These are phyloP conservation scores for Pterophyllum scalare DNA, from an alignment of 2,113 vertebrate genomes.

Conservation along the genomic window DNA sequence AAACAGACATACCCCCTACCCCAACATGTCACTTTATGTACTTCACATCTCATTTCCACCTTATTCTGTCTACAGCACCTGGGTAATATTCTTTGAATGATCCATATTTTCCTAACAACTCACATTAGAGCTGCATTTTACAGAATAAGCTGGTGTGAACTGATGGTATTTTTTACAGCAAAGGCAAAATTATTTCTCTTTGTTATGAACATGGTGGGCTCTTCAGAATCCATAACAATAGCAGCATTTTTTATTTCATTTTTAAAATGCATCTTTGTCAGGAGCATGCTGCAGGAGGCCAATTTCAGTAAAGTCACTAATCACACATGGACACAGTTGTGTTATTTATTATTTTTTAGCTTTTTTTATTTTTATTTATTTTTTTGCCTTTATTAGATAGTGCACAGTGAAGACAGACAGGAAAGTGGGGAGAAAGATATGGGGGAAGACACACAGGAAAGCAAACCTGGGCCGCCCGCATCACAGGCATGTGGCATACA, in stretches of 20 bases:
- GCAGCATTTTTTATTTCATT: slow-evolving; percentile 25
- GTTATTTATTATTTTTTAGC: too few species aligned
- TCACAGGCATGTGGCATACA: too few species aligned
- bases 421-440: too few species aligned
- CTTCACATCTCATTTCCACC: slow-evolving; percentile 5
- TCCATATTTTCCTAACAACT: slow-evolving; percentile 2
- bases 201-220: slow-evolving; percentile 1
- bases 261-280: slow-evolving; percentile 30
- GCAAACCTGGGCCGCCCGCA: too few species aligned
- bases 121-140: background rate
- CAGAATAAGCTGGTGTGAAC: slow-evolving; percentile 4
- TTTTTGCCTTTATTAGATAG: too few species aligned
- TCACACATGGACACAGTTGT: background rate
- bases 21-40: background rate
- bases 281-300: slow-evolving; percentile 2
- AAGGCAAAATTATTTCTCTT: slow-evolving; percentile 22
- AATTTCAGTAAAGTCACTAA: slow-evolving; percentile 30
- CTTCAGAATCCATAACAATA: slow-evolving; percentile 5
- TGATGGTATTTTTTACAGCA: slow-evolving; percentile 8
- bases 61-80: background rate
- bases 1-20: background rate
- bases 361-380: too few species aligned
- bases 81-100: background rate
- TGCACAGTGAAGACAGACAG: too few species aligned
- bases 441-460: too few species aligned